Evolutionary conservation across 2,113 vertebrate genomes (phyloP), one percentile per base, ranked within the genome.

Genomic region (Nanorana parkeri): DNA sequence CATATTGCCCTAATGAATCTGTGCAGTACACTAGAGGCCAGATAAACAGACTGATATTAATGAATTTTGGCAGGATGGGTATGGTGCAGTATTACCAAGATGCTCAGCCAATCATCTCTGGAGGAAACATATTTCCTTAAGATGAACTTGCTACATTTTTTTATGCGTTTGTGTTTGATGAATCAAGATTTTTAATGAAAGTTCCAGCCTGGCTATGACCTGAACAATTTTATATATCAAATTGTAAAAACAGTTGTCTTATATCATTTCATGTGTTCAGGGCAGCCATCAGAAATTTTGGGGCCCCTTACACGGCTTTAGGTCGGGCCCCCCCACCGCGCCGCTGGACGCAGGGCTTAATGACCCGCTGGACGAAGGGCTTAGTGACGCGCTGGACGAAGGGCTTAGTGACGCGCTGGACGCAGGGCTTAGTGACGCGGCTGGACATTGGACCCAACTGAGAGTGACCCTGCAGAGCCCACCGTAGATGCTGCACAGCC

Each of bases 1-100:
- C 87, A 89, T 89, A 84, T 90, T 90, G 88, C 91, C 89, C 87
- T 90, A 92, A 93, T 90, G 90, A 93, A 91, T 93, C 92, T 90
- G 89, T 86, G 87, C 78, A 87, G 85, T 64, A 78, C 87, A 85
- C 78, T 85, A 88, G 87, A 89, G 91, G 85, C 87, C 84, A 84
- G 91, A 88, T 90, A 85, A 91, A 90, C 90, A 88, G 87, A 86
- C 86, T 87, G 89, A 86, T 85, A 88, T 89, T 86, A 90, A 89
- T 84, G 84, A 67, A 67, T 88, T 86, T 85, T 90, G 89, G 90
- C 89, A 83, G 87, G 72, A 86, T 86, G 88, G 83, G 86, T 88
- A 88, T 88, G 88, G 90, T 88, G 93, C 90, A 55, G 68, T 21
- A 47, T 73, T 65, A 68, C 68, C 64, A 17, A 8, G 86, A 89